Conservation (phyloP, 92 coral and sea anemone species). For the Muricea muricata region DNA sequence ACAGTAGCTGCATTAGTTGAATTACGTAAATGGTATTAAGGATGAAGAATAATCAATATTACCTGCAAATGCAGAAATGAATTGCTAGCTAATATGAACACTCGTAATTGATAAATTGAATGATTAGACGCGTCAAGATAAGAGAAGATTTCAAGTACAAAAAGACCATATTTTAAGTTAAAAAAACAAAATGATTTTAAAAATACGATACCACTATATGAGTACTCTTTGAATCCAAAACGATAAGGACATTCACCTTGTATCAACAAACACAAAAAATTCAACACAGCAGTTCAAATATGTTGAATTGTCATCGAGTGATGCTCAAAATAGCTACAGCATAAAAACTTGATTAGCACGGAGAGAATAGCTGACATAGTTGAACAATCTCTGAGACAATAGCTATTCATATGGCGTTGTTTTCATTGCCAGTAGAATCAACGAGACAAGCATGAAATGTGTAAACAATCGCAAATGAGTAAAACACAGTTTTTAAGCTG, state of each 20-base stretch:
- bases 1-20: too few relatives aligned
- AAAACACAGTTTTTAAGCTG: neutral
- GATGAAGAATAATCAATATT: neutral
- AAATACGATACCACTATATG: neutral
- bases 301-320: conserved; percentile 33
- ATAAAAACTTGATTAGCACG: conserved; percentile 15
- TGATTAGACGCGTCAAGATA: neutral
- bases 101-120: conserved; percentile 19
- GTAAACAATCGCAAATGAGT: conserved; percentile 22
- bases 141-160: neutral
- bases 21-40: conserved; percentile 1
- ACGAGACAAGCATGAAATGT: conserved; percentile 18
- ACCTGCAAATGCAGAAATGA: neutral
- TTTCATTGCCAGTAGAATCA: neutral
- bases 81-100: neutral
- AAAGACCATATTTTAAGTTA: neutral
- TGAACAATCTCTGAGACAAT: conserved; percentile 23
- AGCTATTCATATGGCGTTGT: neutral
- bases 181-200: neutral
- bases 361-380: conserved; percentile 42
- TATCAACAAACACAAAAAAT: conserved; percentile 35
- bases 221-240: neutral
- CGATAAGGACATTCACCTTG: conserved; percentile 12
- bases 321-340: conserved; percentile 37
- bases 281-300: conserved; percentile 25